These are phyloP conservation scores for Eupsilia transversa DNA, from an alignment of 2,888 invertebrate species.

Conservation along the genomic window DNA sequence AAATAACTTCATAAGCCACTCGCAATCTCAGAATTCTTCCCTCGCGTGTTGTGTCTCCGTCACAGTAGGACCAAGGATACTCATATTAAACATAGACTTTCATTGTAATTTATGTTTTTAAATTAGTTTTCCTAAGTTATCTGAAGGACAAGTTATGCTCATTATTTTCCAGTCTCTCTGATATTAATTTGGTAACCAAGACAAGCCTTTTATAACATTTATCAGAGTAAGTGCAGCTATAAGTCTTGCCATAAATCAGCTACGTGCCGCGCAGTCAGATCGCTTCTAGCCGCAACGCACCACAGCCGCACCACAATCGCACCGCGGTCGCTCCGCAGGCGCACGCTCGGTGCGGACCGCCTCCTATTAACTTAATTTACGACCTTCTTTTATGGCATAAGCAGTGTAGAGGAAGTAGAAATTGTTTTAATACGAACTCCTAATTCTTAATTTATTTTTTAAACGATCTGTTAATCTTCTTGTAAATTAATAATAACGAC, in stretches of 20 bases:
- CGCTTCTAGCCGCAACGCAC: not conserved
- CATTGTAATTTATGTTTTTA: not conserved
- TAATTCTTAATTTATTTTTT: slow-evolving; percentile 13
- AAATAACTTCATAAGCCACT: slow-evolving; percentile 3
- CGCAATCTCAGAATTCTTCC: slow-evolving; percentile 3
- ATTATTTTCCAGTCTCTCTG: slow-evolving; percentile 12
- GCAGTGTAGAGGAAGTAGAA: not conserved
- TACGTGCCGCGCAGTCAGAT: not conserved
- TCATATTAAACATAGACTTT: not conserved
- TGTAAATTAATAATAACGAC: no score
- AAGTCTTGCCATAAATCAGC: slow-evolving; percentile 24
- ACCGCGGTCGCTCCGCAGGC: not conserved
- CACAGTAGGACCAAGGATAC: not conserved
- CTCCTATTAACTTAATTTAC: slow-evolving; percentile 31
- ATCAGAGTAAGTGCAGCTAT: slow-evolving; percentile 28
- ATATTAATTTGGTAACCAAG: slow-evolving; percentile 21
- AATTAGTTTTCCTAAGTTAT: slow-evolving; percentile 5
- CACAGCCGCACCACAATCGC: not conserved
- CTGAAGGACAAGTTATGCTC: not conserved
- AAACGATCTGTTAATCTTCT: not conserved
- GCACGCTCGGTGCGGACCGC: not conserved
- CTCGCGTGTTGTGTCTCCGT: not conserved
- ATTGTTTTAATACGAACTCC: slow-evolving; percentile 17
- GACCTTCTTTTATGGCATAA: slow-evolving; percentile 1
- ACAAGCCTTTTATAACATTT: slow-evolving; percentile 18